Conservation (phyloP, 2,888 invertebrate species). For the Chymomyza amoena region DNA sequence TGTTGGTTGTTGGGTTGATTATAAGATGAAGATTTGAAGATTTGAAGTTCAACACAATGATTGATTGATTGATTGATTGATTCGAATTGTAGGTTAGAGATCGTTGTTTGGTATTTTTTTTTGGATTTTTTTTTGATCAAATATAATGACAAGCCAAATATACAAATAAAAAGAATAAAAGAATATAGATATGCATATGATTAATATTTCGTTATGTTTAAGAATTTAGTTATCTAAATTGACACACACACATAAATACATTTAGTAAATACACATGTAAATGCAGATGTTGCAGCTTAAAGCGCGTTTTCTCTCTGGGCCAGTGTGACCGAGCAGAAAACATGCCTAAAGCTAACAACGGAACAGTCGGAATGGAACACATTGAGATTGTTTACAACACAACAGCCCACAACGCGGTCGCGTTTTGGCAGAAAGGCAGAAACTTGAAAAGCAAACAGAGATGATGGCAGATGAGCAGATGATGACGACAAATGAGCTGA, state of each 20-base stretch:
- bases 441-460: not conserved
- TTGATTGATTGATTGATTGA: too few species aligned
- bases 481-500: not conserved
- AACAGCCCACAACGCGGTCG: not conserved
- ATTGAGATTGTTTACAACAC: constrained; percentile 7
- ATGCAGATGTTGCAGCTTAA: constrained; percentile 2
- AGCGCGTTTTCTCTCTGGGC: constrained; percentile 12
- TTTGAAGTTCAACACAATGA: constrained; percentile 17
- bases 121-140: constrained; percentile 32
- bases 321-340: not conserved
- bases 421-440: not conserved
- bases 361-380: not conserved
- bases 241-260: constrained; percentile 46
- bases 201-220: constrained; percentile 47
- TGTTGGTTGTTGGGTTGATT: constrained; percentile 10
- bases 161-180: constrained; percentile 56
- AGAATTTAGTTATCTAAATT: not conserved
- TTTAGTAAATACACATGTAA: constrained; percentile 21
- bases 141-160: constrained; percentile 44
- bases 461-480: not conserved
- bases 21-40: constrained; percentile 14
- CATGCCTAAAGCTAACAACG: not conserved
- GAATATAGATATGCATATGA: constrained; percentile 46
- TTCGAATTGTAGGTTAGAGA: constrained; percentile 21
- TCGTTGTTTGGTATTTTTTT: constrained; percentile 23